Evolutionary conservation across 2,797 vertebrate species (phyloP).

Genomic region (Cossypha dichroa): DNA sequence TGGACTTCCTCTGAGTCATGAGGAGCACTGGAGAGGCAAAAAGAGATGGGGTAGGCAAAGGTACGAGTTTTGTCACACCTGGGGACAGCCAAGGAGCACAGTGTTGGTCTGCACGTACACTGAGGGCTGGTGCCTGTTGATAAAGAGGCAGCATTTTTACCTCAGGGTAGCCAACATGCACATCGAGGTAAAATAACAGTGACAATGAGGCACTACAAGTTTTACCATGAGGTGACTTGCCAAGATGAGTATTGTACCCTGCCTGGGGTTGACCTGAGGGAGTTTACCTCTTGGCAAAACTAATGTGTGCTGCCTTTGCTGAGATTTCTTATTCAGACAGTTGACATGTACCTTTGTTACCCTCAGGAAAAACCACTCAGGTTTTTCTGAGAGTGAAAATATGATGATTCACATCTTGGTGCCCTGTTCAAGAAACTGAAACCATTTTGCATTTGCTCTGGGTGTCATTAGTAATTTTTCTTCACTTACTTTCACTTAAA

Average conservation of each 20-base stretch:
- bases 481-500: conserved; percentile 23
- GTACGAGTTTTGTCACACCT: background rate
- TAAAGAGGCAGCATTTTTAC: background rate
- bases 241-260: background rate
- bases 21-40: background rate
- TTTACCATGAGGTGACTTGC: background rate
- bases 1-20: background rate
- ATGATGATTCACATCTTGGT: background rate
- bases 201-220: background rate
- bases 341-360: background rate
- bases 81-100: background rate
- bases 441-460: conserved; percentile 5
- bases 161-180: background rate
- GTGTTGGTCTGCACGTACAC: background rate
- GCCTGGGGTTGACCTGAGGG: background rate
- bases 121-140: background rate
- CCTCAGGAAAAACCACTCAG: background rate
- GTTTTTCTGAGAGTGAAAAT: conserved; percentile 17
- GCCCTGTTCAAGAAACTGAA: conserved; percentile 30
- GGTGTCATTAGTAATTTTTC: background rate
- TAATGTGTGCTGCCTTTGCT: background rate
- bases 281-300: conserved; percentile 8
- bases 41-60: background rate
- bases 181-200: background rate
- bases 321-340: background rate